Evolutionary conservation across 2,113 vertebrate species (phyloP).

Genomic region (Gallinago media): DNA sequence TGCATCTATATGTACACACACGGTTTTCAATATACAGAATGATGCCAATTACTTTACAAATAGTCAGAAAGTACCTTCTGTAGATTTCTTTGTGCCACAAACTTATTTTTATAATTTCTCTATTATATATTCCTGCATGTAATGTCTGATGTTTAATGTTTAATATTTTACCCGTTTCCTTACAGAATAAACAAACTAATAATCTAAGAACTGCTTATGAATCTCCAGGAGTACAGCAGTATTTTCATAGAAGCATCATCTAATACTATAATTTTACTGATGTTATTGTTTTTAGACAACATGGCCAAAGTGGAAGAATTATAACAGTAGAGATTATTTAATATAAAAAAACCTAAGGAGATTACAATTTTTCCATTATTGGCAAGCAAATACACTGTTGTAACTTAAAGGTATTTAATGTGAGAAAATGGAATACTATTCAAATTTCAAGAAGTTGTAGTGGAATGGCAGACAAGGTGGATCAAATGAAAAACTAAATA

Average conservation of each 20-base stretch:
- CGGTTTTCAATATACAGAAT: background rate
- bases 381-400: background rate
- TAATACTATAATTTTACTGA: slow-evolving; percentile 20
- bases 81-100: background rate
- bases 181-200: background rate
- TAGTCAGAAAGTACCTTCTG: background rate
- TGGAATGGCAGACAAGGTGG: background rate
- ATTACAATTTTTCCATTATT: background rate
- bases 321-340: background rate
- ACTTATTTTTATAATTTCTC: background rate
- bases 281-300: slow-evolving; percentile 1
- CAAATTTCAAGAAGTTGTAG: background rate
- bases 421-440: background rate
- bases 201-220: background rate
- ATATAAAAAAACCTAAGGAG: background rate
- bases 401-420: background rate
- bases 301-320: background rate
- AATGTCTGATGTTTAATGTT: background rate
- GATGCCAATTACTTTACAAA: background rate
- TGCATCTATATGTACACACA: background rate
- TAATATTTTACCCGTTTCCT: background rate
- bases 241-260: slow-evolving; percentile 2
- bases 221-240: background rate
- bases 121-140: background rate
- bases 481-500: background rate